Conservation (phyloP, 2,113 vertebrate species). For the Copsychus sechellarum region DNA sequence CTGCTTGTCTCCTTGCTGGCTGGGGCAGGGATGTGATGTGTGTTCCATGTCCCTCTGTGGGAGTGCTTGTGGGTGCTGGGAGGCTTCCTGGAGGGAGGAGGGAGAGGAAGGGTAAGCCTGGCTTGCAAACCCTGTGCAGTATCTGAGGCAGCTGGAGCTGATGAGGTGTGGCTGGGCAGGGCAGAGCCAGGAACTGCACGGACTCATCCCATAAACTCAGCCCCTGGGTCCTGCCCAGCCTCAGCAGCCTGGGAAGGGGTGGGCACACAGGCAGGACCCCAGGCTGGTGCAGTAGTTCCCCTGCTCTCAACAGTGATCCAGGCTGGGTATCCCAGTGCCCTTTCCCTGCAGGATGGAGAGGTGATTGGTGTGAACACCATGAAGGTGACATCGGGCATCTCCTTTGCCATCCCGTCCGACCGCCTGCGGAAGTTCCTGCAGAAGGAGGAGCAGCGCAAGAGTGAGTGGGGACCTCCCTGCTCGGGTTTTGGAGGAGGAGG, state of each 20-base stretch:
- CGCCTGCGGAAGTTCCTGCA: constrained; percentile 83
- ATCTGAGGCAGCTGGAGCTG: background rate
- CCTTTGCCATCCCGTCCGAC: constrained; percentile 95
- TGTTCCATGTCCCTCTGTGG: accelerated
- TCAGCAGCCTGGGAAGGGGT: background rate
- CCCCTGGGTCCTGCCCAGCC: background rate
- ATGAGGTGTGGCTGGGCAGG: background rate
- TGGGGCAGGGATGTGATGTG: accelerated
- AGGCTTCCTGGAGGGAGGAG: background rate
- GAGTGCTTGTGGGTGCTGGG: background rate
- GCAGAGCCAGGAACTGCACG: background rate
- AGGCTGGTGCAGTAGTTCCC: background rate
- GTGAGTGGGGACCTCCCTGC: constrained; percentile 66
- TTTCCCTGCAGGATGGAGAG: constrained; percentile 86
- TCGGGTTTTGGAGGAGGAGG: accelerated
- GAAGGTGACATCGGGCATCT: constrained; percentile 96
- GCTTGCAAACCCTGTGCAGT: background rate
- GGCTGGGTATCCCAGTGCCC: background rate
- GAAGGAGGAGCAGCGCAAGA: constrained; percentile 77
- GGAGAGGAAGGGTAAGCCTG: background rate
- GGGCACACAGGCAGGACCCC: accelerated
- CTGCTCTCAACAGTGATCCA: background rate
- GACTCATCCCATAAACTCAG: background rate
- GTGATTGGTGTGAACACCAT: constrained; percentile 98
- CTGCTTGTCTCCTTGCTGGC: background rate